phyloP scores from a whole-genome alignment of 2,797 vertebrate species.

The Poecilia velifera region DNA sequence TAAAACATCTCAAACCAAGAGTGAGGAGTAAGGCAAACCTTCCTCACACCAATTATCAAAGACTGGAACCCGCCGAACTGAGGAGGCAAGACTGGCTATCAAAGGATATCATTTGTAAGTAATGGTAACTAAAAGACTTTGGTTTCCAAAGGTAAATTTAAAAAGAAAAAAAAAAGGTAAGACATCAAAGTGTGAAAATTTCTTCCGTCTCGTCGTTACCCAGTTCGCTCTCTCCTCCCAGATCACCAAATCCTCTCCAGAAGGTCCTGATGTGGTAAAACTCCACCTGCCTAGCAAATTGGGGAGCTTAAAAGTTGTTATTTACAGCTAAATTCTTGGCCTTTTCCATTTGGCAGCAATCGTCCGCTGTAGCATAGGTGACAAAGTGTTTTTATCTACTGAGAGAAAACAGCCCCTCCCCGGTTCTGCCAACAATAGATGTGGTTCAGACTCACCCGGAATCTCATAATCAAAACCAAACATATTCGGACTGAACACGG shows the following conservation, averaged over 20 bases:
- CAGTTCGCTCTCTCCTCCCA: not conserved
- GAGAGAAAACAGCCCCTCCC: constrained; percentile 40
- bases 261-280: constrained; percentile 32
- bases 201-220: not conserved
- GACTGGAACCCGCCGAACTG: not conserved
- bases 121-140: too few relatives aligned
- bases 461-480: constrained; percentile 54
- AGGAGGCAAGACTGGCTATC: not conserved
- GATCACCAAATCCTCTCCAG: constrained; percentile 1
- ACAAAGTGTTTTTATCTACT: constrained; percentile 51
- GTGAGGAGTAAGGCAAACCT: not conserved
- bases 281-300: constrained; percentile 20
- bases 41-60: not conserved
- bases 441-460: constrained; percentile 9
- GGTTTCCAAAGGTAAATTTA: not conserved
- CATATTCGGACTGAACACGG: constrained; percentile 8
- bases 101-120: not conserved
- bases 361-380: constrained; percentile 35
- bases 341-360: constrained; percentile 45
- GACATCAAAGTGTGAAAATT: not conserved
- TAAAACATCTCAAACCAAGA: not conserved
- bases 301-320: constrained; percentile 18
- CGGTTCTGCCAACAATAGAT: constrained; percentile 27
- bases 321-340: not conserved
- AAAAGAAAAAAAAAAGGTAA: not conserved